Evolutionary conservation across 2,113 vertebrate species (phyloP).

Genomic region (Hyla sarda): DNA sequence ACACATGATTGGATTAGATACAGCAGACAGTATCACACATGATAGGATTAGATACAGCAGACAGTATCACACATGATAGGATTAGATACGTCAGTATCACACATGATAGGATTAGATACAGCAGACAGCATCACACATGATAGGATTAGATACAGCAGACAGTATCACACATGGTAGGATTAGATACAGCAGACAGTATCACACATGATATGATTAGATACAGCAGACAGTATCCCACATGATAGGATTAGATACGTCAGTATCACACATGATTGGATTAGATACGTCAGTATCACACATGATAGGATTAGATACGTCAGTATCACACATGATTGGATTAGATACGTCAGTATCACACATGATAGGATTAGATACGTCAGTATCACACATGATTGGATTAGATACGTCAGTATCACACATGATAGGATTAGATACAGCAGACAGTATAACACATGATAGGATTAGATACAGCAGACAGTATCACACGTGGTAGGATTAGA

Average conservation of each 20-base stretch:
- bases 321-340: not conserved
- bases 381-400: not conserved
- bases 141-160: not conserved
- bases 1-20: no score
- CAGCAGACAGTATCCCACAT: not conserved
- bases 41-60: conserved; percentile 1
- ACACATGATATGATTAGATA: not conserved
- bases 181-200: not conserved
- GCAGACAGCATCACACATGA: not conserved
- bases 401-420: not conserved
- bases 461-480: conserved; percentile 20
- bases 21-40: not conserved
- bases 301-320: conserved; percentile 1
- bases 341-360: conserved; percentile 8
- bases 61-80: not conserved
- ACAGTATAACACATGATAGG: not conserved
- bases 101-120: conserved; percentile 17
- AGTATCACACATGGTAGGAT: not conserved
- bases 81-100: conserved; percentile 10
- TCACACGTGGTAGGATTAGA: not conserved
- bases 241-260: not conserved
- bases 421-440: not conserved
- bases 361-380: conserved; percentile 8
- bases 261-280: not conserved
- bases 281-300: not conserved